These are phyloP conservation scores for Chaenodraco wilsoni DNA, from an alignment of 2,797 vertebrate genomes.

Conservation along the genomic window DNA sequence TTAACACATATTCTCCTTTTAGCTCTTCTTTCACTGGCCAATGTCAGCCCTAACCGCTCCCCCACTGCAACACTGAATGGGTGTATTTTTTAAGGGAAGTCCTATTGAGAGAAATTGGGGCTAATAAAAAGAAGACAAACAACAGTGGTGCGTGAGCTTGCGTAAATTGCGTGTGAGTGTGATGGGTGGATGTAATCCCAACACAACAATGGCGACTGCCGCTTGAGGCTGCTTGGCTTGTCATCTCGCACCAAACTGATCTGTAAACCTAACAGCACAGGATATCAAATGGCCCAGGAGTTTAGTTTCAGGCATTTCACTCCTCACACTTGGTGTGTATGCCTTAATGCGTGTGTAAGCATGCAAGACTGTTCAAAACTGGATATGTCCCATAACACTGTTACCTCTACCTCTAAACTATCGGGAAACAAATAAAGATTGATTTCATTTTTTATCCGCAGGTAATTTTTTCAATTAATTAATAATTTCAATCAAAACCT, in stretches of 20 bases:
- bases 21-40: slow-evolving; percentile 54
- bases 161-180: slow-evolving; percentile 51
- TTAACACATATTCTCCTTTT: slow-evolving; percentile 62
- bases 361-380: slow-evolving; percentile 33
- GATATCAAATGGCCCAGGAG: slow-evolving; percentile 64
- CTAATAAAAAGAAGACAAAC: slow-evolving; percentile 71
- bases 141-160: slow-evolving; percentile 65
- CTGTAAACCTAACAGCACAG: slow-evolving; percentile 50
- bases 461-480: too few species aligned
- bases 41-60: slow-evolving; percentile 40
- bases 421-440: neutral
- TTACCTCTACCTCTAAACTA: slow-evolving; percentile 28
- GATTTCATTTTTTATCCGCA: too few species aligned
- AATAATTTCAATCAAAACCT: too few species aligned
- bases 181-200: slow-evolving; percentile 67
- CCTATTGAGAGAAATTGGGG: slow-evolving; percentile 41
- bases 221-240: slow-evolving; percentile 63
- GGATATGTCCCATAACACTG: slow-evolving; percentile 24
- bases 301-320: slow-evolving; percentile 57
- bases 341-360: slow-evolving; percentile 8
- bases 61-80: slow-evolving; percentile 27
- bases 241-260: slow-evolving; percentile 58
- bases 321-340: slow-evolving; percentile 13
- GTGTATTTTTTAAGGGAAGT: slow-evolving; percentile 36
- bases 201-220: slow-evolving; percentile 65